Evolutionary conservation across 2,113 vertebrate genomes (phyloP), one percentile per base, ranked within the genome.

Genomic region (Xiphorhynchus elegans): DNA sequence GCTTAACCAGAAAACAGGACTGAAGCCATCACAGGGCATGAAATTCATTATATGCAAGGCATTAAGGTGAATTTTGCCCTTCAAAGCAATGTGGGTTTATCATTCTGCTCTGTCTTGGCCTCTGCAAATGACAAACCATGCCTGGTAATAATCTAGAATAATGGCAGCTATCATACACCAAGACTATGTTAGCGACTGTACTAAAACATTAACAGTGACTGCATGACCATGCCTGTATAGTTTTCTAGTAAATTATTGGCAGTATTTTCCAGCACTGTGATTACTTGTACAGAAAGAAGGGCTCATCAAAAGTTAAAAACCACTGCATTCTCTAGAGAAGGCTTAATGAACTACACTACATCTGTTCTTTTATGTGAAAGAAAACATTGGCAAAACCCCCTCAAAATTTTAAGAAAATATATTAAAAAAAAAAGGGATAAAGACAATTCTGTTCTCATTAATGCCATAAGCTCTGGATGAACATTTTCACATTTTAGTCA

Each of bases 361-460:
- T 3, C 4, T 46, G 3, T 2, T 23, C 60, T 44, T 5, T 46
- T 46, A 6, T 37, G n/a, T 47, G 20, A 73, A 84, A 84, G 13
- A 42, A 80, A 68, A 40, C 29, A 5, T 21, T 0, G 0, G 4
- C 5, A 82, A 67, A 10, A 47, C 16, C 0, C 0, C 0, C 3
- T 49, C 18, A 40, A 11, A 84, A 52, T 80, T 56, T 47, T 53
- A 75, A 52, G 3, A 70, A 1, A 31, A 66, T 11, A 23, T 42
- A 42, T 37, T 37, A 40, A 40, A 40, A 14, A 19, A 58, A 44
- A 40, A 44, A 42, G 0, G 0, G 2, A 18, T 14, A 49, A 64
- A 42, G 17, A 35, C 5, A 60, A 44, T 26, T 59, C 5, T 50
- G 3, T 55, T 81, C 3, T 17, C 9, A 28, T 17, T 28, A 55